A percentile compares a stretch with the other conserved stretches of the same genome.
These are phyloP conservation scores for Akabosia matsudoensis DNA, from an alignment of 1,140 invertebrate species.

Conservation along the genomic window DNA sequence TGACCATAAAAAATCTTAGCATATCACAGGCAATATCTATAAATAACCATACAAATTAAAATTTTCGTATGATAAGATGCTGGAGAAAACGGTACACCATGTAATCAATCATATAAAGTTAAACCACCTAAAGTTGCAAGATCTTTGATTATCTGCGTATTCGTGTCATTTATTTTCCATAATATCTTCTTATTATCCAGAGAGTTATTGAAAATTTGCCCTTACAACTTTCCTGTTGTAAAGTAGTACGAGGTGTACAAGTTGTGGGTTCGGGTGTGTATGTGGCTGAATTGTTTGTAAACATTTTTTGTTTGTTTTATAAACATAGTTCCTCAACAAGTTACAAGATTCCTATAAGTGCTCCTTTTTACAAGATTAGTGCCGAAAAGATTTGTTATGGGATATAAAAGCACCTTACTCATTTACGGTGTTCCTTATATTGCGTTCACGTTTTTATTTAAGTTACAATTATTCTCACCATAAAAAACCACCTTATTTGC, in stretches of 20 bases:
- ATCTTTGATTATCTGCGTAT: no score
- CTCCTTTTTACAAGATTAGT: not conserved
- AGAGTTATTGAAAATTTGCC: not conserved
- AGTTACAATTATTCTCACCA: no score
- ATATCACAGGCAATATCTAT: slow-evolving; percentile 22
- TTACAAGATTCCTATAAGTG: not conserved
- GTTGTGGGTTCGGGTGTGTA: not conserved
- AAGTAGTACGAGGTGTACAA: not conserved
- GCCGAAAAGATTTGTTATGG: not conserved
- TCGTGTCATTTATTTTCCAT: not conserved
- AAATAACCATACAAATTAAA: not conserved
- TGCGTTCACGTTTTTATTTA: not conserved
- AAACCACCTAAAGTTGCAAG: no score
- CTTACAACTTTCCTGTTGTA: not conserved
- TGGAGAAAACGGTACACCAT: no score
- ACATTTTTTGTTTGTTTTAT: not conserved
- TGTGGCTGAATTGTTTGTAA: no score
- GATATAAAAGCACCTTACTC: not conserved
- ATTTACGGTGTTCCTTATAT: not conserved
- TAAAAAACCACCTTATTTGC: not conserved
- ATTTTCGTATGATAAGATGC: not conserved
- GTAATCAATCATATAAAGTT: no score
- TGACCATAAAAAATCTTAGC: slow-evolving; percentile 16
- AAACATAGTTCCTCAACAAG: not conserved
- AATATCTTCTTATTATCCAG: not conserved